Percentiles rank a stretch among this genome's conserved stretches.
These are phyloP conservation scores for Oopsacas minuta DNA, from an alignment of 37 sponge, comb jelly and placozoan species.

Conservation along the genomic window DNA sequence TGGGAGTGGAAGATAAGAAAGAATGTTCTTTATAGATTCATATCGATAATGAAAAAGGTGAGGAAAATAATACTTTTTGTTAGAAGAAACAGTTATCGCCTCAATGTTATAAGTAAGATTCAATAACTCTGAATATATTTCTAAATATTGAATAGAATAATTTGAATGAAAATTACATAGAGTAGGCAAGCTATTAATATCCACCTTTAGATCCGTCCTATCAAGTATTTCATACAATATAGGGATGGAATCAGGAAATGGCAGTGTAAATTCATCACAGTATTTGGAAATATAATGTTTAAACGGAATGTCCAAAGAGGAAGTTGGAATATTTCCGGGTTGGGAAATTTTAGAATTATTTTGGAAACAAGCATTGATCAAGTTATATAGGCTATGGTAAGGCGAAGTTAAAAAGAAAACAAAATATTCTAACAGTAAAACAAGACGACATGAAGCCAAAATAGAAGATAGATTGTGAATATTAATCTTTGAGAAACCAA, in stretches of 20 bases:
- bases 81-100: background rate
- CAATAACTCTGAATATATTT: background rate
- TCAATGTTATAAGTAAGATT: background rate
- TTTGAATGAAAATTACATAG: background rate
- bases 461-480: background rate
- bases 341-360: background rate
- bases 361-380: background rate
- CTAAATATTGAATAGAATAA: background rate
- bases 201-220: background rate
- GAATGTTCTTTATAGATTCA: background rate
- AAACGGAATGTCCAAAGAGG: background rate
- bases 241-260: background rate
- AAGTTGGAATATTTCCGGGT: background rate
- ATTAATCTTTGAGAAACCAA: background rate
- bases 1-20: background rate
- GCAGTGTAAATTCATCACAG: background rate
- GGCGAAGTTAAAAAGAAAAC: background rate
- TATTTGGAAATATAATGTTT: background rate
- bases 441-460: background rate
- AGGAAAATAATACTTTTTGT: background rate
- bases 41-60: background rate
- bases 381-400: background rate
- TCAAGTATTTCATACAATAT: background rate
- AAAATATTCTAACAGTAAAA: background rate
- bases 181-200: background rate